A percentile compares a stretch with the other conserved stretches of the same genome.
phyloP scores from a whole-genome alignment of 53 echinoderm and acorn worm genomes.

The Astropecten irregularis region DNA sequence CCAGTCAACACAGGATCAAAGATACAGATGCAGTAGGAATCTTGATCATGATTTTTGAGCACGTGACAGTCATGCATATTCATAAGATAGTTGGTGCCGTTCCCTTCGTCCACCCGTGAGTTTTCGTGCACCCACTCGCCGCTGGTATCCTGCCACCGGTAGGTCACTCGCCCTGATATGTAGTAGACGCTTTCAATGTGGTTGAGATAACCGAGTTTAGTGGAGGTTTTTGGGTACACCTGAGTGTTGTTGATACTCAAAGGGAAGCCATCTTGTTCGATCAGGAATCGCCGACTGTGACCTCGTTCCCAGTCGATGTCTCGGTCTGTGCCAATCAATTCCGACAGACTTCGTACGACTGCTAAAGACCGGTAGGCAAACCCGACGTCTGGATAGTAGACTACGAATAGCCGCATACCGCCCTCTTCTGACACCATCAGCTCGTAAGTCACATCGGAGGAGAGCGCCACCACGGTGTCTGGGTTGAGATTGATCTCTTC shows the following conservation, averaged over 20 bases:
- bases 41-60: not conserved
- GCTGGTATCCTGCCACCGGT: slow-evolving; percentile 32
- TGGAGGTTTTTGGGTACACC: slow-evolving; percentile 14
- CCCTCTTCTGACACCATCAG: slow-evolving; percentile 9
- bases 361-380: not conserved
- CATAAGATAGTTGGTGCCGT: slow-evolving; percentile 45
- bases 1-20: slow-evolving; percentile 44
- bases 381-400: slow-evolving; percentile 27
- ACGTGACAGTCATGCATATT: slow-evolving; percentile 41
- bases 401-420: slow-evolving; percentile 27
- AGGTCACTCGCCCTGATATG: slow-evolving; percentile 11
- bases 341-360: not conserved
- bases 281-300: slow-evolving; percentile 43
- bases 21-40: slow-evolving; percentile 20
- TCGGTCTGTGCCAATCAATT: slow-evolving; percentile 21
- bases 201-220: slow-evolving; percentile 16
- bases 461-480: slow-evolving; percentile 44
- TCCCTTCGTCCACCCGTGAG: not conserved
- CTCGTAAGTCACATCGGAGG: slow-evolving; percentile 20
- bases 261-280: slow-evolving; percentile 51
- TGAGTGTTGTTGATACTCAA: slow-evolving; percentile 30
- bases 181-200: slow-evolving; percentile 42
- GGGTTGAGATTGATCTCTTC: not conserved
- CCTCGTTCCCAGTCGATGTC: slow-evolving; percentile 34
- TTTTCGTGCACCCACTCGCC: slow-evolving; percentile 8